These are phyloP conservation scores for Sebastes taczanowskii DNA, from an alignment of 2,797 vertebrate genomes.

Conservation along the genomic window DNA sequence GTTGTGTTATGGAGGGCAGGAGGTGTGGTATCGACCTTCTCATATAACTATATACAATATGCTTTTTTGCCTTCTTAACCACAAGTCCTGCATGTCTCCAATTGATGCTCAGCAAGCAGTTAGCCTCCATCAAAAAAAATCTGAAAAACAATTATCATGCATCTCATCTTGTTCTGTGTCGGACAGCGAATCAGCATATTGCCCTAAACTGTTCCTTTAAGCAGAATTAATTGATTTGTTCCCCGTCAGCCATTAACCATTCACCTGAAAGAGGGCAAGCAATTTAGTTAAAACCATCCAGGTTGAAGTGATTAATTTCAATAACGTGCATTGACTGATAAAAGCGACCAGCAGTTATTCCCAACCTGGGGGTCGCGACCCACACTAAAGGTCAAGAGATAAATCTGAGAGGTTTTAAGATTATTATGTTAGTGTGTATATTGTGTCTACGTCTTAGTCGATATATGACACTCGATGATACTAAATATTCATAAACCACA, in stretches of 20 bases:
- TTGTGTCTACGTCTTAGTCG: neutral
- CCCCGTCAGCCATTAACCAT: neutral
- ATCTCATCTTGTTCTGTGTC: neutral
- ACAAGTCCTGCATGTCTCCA: neutral
- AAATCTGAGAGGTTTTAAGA: neutral
- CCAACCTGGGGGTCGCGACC: neutral
- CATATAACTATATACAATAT: neutral
- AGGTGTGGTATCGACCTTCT: neutral
- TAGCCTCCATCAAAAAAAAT: neutral
- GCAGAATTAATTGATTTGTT: neutral
- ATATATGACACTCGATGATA: neutral
- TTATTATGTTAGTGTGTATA: neutral
- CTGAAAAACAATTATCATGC: neutral
- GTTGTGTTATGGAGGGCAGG: neutral
- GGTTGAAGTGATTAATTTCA: neutral
- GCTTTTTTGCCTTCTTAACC: neutral
- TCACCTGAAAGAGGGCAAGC: neutral
- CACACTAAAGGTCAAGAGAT: too few relatives aligned
- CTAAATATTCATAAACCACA: too few relatives aligned
- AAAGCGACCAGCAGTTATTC: neutral
- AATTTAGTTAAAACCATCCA: conserved; percentile 3
- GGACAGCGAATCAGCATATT: neutral
- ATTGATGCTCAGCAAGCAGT: neutral
- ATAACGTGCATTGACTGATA: neutral
- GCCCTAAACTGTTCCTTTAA: neutral